Evolutionary conservation across 2,797 vertebrate species (phyloP).

Genomic region (Melanotaenia pygmaea): DNA sequence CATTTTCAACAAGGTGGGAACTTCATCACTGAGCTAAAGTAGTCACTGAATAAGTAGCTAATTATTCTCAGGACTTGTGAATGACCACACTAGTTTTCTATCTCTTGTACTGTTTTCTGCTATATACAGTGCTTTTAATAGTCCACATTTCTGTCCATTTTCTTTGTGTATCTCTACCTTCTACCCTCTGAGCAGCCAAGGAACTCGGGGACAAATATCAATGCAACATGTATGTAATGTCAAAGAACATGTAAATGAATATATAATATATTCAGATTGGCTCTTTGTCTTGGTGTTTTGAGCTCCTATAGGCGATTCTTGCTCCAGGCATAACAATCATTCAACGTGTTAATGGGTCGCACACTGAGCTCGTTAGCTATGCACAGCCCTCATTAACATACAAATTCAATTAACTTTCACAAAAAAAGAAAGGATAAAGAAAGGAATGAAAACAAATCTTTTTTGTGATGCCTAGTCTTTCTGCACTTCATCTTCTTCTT

Average conservation of each 20-base stretch:
- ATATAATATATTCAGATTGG: constrained; percentile 81
- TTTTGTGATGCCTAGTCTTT: constrained; percentile 71
- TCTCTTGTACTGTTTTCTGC: neutral
- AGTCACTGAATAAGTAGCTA: constrained; percentile 36
- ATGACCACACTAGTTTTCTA: constrained; percentile 19
- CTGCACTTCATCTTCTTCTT: constrained; percentile 62
- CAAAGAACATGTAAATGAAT: constrained; percentile 78
- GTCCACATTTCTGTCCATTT: neutral
- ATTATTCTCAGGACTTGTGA: constrained; percentile 33
- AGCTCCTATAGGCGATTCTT: constrained; percentile 83
- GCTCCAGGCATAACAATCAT: constrained; percentile 83
- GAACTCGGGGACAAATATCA: constrained; percentile 57
- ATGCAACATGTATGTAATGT: constrained; percentile 65
- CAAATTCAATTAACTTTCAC: constrained; percentile 86
- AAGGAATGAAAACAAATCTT: constrained; percentile 75
- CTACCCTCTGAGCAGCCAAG: constrained; percentile 11
- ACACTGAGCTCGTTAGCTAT: constrained; percentile 84
- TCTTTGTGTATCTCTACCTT: neutral
- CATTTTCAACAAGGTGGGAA: constrained; percentile 61
- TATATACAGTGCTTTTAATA: neutral
- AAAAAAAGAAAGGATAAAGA: constrained; percentile 39
- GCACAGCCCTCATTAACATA: constrained; percentile 85
- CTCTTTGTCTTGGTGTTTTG: constrained; percentile 78
- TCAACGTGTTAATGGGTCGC: constrained; percentile 85
- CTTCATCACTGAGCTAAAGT: constrained; percentile 62